Evolutionary conservation across 2,797 vertebrate genomes (phyloP), one percentile per base, ranked within the genome.

Genomic region (Etheostoma nigrum): DNA sequence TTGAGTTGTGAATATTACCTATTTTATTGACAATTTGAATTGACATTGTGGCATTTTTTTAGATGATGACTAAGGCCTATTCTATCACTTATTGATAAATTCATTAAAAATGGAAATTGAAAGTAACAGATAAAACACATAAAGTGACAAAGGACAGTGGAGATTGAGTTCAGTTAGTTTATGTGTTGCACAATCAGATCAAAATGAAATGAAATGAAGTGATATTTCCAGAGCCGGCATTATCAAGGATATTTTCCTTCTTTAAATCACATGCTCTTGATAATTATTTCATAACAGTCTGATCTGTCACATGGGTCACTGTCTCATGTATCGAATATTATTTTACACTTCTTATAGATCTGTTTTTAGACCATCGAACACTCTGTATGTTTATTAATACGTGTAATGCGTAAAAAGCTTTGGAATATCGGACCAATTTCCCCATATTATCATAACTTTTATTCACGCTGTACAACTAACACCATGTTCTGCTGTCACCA

Each of bases 231-330:
- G 8, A 72, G 33, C 45, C 59, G 44, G 13, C n/a, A 4, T 12
- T 6, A 18, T n/a, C 19, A 9, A 2, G 47, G 10, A 53, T 33
- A 21, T 69, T 80, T 74, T 54, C 15, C 74, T 79, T 59, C 4
- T 44, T 15, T 5, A 53, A 12, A 21, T 40, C 15, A 27, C 0
- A 57, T 8, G 27, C 4, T 63, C 15, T 40, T 27, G 16, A 19
- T 4, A 16, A 18, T 74, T 23, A 40, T 52, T 42, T 53, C 3
- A 19, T 25, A 19, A 30, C 27, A n/a, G 25, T 30, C 2, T 62
- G 67, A 61, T 75, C 13, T n/a, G 27, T 66, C 47, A n/a, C 58
- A 45, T 0, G 1, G 30, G 6, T 33, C 33, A 42, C 19, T 6
- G 36, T 53, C 30, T 61, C 25, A 8, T 15, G 1, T 16, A 69